Percentiles rank a stretch among this genome's conserved stretches.
phyloP scores from a whole-genome alignment of 1,140 invertebrate genomes.

The Harpegnathos saltator region DNA sequence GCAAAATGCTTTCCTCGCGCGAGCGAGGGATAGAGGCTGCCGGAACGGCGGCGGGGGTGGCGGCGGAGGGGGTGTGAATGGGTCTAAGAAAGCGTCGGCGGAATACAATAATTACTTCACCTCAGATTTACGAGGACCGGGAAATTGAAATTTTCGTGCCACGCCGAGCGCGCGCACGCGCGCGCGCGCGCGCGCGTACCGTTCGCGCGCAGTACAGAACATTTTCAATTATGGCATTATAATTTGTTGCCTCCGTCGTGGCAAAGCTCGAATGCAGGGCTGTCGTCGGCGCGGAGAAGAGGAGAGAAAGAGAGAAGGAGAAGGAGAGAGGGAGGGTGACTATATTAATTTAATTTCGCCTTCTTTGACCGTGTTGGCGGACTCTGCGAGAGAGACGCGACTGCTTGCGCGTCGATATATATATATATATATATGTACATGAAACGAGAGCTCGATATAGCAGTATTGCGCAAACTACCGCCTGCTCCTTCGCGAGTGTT shows the following conservation, averaged over 20 bases:
- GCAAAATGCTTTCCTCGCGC: constrained; percentile 78
- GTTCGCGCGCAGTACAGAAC: constrained; percentile 77
- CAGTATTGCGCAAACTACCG: constrained; percentile 17
- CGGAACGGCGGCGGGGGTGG: not conserved
- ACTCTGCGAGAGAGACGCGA: constrained; percentile 49
- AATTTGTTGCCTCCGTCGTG: constrained; percentile 82
- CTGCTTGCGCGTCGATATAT: constrained; percentile 29
- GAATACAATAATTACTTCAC: constrained; percentile 86
- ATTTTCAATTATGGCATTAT: constrained; percentile 85
- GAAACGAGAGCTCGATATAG: not conserved
- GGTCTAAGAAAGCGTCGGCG: constrained; percentile 82
- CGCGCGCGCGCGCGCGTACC: constrained; percentile 10
- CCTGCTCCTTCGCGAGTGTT: not conserved
- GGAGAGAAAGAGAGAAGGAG: no score
- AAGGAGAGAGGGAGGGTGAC: constrained; percentile 54
- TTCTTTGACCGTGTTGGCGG: constrained; percentile 78
- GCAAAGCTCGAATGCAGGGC: constrained; percentile 74
- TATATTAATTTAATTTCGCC: constrained; percentile 85
- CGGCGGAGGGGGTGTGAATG: constrained; percentile 76
- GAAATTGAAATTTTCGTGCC: constrained; percentile 85
- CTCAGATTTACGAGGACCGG: constrained; percentile 84
- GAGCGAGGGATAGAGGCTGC: constrained; percentile 11
- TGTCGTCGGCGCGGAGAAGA: constrained; percentile 66
- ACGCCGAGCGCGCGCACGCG: constrained; percentile 62
- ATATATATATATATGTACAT: no score